Conservation (phyloP, 2,113 vertebrate genomes). For the Petroica traversi region DNA sequence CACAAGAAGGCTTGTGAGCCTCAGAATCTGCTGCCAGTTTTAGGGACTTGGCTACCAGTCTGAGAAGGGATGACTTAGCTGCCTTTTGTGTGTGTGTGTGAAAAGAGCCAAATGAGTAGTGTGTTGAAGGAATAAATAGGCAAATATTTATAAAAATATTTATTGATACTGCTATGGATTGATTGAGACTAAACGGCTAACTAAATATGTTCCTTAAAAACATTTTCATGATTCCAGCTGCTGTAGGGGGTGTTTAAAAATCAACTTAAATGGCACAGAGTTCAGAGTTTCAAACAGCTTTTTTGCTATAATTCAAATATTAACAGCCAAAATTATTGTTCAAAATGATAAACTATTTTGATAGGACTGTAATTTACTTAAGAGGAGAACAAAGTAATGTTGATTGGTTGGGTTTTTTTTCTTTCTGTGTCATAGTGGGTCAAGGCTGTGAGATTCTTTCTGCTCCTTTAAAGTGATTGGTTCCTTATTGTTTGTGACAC, state of each 20-base stretch:
- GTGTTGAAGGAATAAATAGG: not conserved
- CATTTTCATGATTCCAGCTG: not conserved
- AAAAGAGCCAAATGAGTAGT: not conserved
- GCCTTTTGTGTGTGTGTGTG: not conserved
- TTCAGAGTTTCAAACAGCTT: not conserved
- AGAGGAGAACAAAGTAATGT: not conserved
- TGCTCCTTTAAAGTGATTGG: not conserved
- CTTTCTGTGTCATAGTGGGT: not conserved
- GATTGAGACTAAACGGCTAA: not conserved
- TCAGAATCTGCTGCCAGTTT: not conserved
- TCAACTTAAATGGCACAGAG: not conserved
- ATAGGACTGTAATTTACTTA: not conserved
- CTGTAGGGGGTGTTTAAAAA: not conserved
- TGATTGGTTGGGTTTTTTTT: not conserved
- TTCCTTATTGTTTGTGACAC: not conserved
- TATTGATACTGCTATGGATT: not conserved
- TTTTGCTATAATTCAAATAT: not conserved
- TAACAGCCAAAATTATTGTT: not conserved
- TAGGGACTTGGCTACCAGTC: not conserved
- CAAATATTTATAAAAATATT: not conserved
- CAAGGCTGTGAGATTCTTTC: not conserved
- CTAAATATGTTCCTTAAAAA: not conserved
- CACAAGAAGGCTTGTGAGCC: too few relatives aligned
- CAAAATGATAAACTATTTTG: not conserved
- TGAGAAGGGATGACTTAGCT: not conserved